A percentile compares a stretch with the other conserved stretches of the same genome.
These are phyloP conservation scores for Acronicta psi DNA, from an alignment of 2,888 invertebrate species.

Conservation along the genomic window DNA sequence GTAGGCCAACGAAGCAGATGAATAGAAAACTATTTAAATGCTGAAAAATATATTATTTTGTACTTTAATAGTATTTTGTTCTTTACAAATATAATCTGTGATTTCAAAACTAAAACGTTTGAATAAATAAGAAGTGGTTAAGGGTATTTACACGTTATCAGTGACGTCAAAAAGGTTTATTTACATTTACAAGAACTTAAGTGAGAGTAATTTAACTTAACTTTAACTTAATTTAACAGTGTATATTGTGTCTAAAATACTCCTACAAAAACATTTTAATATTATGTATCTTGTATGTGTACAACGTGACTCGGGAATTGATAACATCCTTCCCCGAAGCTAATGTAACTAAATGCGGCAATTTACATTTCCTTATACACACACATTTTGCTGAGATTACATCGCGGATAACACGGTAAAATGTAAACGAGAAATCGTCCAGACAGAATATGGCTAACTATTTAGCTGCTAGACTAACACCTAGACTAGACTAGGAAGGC, in stretches of 20 bases:
- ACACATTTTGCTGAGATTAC: conserved; percentile 22
- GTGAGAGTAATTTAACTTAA: too few relatives aligned
- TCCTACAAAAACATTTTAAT: neutral
- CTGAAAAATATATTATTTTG: too few relatives aligned
- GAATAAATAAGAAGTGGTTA: too few relatives aligned
- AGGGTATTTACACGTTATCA: too few relatives aligned
- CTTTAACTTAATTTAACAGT: too few relatives aligned
- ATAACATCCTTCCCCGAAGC: conserved; percentile 20
- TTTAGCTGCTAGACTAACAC: neutral
- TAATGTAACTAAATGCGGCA: conserved; percentile 9
- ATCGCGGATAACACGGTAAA: conserved; percentile 4
- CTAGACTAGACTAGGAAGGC: conserved; percentile 7
- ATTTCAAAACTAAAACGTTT: too few relatives aligned
- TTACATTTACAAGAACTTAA: neutral
- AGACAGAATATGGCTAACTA: conserved; percentile 6
- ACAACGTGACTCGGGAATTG: conserved; percentile 28
- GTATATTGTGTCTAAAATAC: neutral
- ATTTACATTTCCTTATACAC: conserved; percentile 17
- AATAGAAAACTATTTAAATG: too few relatives aligned
- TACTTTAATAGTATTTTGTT: too few relatives aligned
- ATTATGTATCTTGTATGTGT: neutral
- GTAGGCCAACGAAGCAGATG: too few relatives aligned
- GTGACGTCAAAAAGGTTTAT: too few relatives aligned
- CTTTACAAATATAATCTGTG: too few relatives aligned
- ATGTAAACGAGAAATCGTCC: neutral